phyloP scores from a whole-genome alignment of 2,888 invertebrate species.

The Synanthedon andrenaeformis region DNA sequence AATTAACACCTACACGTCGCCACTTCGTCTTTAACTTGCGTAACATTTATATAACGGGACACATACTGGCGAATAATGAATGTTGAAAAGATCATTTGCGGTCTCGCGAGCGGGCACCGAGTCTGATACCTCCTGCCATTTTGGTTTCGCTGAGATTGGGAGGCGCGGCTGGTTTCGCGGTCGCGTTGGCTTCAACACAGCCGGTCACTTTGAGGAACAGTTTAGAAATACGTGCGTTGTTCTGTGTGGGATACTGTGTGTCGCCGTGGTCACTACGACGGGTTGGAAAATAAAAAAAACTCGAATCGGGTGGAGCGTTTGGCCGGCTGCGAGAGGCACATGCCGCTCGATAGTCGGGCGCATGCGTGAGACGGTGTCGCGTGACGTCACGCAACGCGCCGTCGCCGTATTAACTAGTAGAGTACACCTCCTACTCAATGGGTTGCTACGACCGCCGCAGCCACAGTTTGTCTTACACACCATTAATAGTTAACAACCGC shows the following conservation, averaged over 20 bases:
- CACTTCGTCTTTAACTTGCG: conserved; percentile 55
- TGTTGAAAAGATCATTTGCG: conserved; percentile 30
- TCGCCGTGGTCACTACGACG: conserved; percentile 38
- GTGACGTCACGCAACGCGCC: conserved; percentile 52
- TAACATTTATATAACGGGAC: conserved; percentile 61
- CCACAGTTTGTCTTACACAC: conserved; percentile 9
- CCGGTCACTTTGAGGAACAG: neutral
- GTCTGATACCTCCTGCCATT: conserved; percentile 48
- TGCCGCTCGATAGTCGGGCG: conserved; percentile 66
- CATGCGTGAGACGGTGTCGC: conserved; percentile 47
- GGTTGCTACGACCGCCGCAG: conserved; percentile 18
- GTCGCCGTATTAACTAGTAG: conserved; percentile 23
- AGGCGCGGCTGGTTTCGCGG: neutral
- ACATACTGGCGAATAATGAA: conserved; percentile 39
- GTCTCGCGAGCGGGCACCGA: conserved; percentile 32
- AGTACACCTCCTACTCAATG: conserved; percentile 22
- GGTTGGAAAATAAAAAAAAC: conserved; percentile 59
- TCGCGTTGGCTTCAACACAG: neutral
- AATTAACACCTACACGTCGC: conserved; percentile 40
- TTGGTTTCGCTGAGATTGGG: conserved; percentile 21
- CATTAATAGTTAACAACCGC: conserved; percentile 19
- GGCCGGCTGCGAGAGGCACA: conserved; percentile 59
- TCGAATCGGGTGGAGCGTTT: conserved; percentile 49
- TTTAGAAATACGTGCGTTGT: conserved; percentile 12
- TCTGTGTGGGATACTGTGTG: conserved; percentile 31